Percentiles rank a stretch among this genome's conserved stretches.
Evolutionary conservation across 2,113 vertebrate genomes (phyloP).

Genomic region (Aplodontia rufa): DNA sequence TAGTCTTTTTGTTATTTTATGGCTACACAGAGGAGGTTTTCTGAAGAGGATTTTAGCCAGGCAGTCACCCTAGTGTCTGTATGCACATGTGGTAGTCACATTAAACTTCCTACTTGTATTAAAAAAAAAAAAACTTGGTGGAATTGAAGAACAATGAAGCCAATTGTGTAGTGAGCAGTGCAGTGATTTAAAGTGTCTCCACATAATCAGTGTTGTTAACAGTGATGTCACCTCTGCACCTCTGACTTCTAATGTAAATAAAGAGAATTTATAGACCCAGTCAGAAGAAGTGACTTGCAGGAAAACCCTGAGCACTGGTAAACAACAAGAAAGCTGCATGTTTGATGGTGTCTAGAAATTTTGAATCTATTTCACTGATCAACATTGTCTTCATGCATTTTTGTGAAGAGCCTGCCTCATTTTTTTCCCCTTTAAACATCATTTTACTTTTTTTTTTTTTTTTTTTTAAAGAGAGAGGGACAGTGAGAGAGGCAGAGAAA

Average conservation of each 20-base stretch:
- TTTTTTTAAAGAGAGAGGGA: no score
- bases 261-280: background rate
- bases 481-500: no score
- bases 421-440: background rate
- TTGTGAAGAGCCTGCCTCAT: constrained; percentile 20
- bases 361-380: background rate
- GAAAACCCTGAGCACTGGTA: background rate
- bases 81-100: background rate
- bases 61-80: background rate
- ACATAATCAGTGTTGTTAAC: background rate
- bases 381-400: background rate
- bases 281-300: background rate
- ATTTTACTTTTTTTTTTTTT: constrained; percentile 48
- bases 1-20: background rate
- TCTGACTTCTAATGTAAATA: background rate
- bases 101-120: background rate
- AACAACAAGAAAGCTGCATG: background rate
- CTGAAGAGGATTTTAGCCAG: background rate
- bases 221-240: background rate
- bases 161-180: background rate
- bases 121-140: background rate
- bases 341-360: background rate
- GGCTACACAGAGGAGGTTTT: background rate
- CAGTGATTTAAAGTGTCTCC: background rate
- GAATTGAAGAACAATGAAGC: background rate